Base-by-base conservation (phyloP, 2,797 vertebrate genomes). In the Triplophysa bombifrons region DNA sequence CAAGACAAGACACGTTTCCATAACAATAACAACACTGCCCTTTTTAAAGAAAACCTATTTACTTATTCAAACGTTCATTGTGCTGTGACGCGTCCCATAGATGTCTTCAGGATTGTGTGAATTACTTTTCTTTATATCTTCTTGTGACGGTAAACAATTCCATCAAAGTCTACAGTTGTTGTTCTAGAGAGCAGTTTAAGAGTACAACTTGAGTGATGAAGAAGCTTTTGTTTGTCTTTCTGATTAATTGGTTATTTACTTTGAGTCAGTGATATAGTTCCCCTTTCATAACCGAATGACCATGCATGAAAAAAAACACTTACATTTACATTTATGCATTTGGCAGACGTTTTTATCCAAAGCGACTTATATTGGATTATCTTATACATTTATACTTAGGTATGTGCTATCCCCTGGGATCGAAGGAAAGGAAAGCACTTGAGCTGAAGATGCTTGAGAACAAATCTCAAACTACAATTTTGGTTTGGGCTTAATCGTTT, bases 81-180 rank as follows among this genome's bases (percentile, higher is more conserved):
- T 71, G 85, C 87, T 72, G 41, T 34, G n/a, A 16, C 44, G 41
- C 48, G 19, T 13, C 55, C 61, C 19, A 11, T 41, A 16, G 67
- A 25, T 48, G 73, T 81, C 69, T 53, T 53, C 51, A 19, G 41
- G 41, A 41, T 41, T 0, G 9, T 41, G 30, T 53, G 63, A 60
- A 51, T 79, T 79, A 63, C 80, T 75, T 71, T 67, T 81, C 48
- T 74, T 76, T 14, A 10, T 84, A 46, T 78, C 14, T 11, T 85
- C 46, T 78, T 74, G 66, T 27, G 38, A n/a, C 20, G 4, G 30
- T 30, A 30, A 30, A 30, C 30, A 30, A 30, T 0, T 5, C 4
- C 4, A 5, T 30, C 4, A 4, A 30, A 30, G 30, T 5, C 30
- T 30, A 30, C 30, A 30, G 30, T 30, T 30, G 30, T 30, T 5